phyloP scores from a whole-genome alignment of 2,113 vertebrate species.

The Pterocles orientalis region DNA sequence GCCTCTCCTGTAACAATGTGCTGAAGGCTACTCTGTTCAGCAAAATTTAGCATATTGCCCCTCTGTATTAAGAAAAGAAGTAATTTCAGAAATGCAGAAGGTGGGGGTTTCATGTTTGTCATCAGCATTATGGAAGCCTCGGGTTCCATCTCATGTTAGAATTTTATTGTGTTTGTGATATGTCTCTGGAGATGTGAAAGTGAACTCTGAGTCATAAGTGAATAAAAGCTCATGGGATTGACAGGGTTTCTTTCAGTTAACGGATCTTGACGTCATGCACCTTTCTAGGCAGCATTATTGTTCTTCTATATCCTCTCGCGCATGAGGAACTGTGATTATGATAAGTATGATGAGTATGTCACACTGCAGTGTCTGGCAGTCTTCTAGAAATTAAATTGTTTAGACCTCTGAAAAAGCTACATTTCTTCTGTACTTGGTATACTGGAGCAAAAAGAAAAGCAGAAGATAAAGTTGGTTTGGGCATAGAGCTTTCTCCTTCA shows the following conservation, averaged over 20 bases:
- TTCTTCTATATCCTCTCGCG: not conserved
- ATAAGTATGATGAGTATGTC: not conserved
- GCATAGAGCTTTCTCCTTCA: not conserved
- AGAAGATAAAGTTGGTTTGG: not conserved
- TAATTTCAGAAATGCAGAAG: not conserved
- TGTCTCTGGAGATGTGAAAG: not conserved
- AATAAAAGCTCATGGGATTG: not conserved
- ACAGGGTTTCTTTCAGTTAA: not conserved
- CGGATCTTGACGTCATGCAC: not conserved
- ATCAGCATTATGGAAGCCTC: not conserved
- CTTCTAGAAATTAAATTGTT: not conserved
- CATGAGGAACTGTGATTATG: not conserved
- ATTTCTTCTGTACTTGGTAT: not conserved
- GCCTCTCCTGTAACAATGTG: not conserved
- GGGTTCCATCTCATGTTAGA: not conserved
- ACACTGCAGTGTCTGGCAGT: not conserved
- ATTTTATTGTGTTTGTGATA: not conserved
- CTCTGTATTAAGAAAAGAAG: not conserved
- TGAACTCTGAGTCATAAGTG: not conserved
- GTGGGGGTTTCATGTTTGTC: not conserved
- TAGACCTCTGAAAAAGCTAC: not conserved
- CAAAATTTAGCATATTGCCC: not conserved
- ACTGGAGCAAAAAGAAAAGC: not conserved
- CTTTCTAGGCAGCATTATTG: not conserved
- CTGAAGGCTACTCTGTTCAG: not conserved